These are phyloP conservation scores for Channallabes apus DNA, from an alignment of 2,797 vertebrate genomes.

Conservation along the genomic window DNA sequence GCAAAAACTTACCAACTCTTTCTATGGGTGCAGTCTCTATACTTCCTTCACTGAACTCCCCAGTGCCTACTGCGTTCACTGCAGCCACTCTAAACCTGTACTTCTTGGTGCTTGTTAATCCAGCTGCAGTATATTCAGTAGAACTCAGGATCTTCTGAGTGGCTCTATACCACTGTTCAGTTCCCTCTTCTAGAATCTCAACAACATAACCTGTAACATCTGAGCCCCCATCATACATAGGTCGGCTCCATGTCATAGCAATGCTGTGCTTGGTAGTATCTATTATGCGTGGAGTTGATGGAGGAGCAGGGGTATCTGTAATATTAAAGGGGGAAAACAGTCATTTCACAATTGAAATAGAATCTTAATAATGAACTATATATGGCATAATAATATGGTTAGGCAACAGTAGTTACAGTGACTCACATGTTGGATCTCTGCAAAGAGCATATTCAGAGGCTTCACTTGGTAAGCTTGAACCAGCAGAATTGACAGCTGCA, in stretches of 20 bases:
- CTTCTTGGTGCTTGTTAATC: slow-evolving; percentile 86
- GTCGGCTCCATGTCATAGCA: slow-evolving; percentile 92
- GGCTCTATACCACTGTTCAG: slow-evolving; percentile 92
- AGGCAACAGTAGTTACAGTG: slow-evolving; percentile 2
- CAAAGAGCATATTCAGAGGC: slow-evolving; percentile 89
- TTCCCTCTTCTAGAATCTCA: slow-evolving; percentile 92
- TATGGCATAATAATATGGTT: neutral
- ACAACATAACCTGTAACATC: slow-evolving; percentile 91
- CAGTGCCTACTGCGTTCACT: slow-evolving; percentile 89
- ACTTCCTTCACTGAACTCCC: slow-evolving; percentile 91
- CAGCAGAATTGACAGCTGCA: slow-evolving; percentile 91
- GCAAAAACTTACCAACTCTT: slow-evolving; percentile 83
- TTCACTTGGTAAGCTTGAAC: slow-evolving; percentile 92
- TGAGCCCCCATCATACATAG: slow-evolving; percentile 92
- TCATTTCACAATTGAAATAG: neutral
- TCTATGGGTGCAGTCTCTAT: slow-evolving; percentile 87
- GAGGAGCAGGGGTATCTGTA: slow-evolving; percentile 91
- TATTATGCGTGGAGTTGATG: slow-evolving; percentile 88
- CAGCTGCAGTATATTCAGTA: slow-evolving; percentile 82
- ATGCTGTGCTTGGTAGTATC: slow-evolving; percentile 96
- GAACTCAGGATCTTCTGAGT: slow-evolving; percentile 84
- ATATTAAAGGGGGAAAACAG: slow-evolving; percentile 31
- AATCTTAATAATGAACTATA: neutral
- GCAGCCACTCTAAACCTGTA: slow-evolving; percentile 94
- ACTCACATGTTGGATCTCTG: slow-evolving; percentile 96